Conservation (phyloP, 2,888 invertebrate genomes). For the Tenthredo mesomela region DNA sequence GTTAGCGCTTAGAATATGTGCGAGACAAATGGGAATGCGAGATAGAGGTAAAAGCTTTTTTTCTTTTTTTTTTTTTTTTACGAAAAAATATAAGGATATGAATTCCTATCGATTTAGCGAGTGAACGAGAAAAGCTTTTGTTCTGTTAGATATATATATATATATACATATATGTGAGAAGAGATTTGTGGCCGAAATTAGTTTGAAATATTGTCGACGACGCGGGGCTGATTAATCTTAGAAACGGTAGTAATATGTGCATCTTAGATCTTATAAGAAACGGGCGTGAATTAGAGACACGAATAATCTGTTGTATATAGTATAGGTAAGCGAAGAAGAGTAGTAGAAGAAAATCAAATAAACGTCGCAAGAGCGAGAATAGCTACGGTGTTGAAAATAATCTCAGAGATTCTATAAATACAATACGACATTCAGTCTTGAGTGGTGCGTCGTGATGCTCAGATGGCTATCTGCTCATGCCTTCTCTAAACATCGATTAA, state of each 20-base stretch:
- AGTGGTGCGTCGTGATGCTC: slow-evolving; percentile 74
- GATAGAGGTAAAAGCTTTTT: neutral
- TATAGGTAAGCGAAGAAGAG: slow-evolving; percentile 7
- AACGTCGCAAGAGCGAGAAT: slow-evolving; percentile 68
- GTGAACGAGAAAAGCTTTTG: neutral
- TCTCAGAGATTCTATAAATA: slow-evolving; percentile 76
- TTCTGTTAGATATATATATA: neutral
- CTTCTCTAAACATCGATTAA: slow-evolving; percentile 58
- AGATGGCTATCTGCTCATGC: slow-evolving; percentile 67
- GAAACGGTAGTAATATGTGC: neutral
- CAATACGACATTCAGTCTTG: slow-evolving; percentile 76
- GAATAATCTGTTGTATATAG: neutral
- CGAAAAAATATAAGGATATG: neutral
- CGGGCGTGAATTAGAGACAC: neutral
- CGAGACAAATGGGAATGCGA: neutral
- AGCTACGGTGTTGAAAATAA: slow-evolving; percentile 73
- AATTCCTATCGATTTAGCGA: neutral
- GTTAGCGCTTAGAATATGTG: neutral
- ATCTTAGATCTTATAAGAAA: neutral
- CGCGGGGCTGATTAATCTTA: neutral
- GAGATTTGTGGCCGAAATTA: slow-evolving; percentile 1
- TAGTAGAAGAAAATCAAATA: slow-evolving; percentile 52
- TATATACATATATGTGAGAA: neutral
- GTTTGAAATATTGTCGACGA: slow-evolving; percentile 22
- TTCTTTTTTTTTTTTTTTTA: neutral